Evolutionary conservation across 2,113 vertebrate genomes (phyloP).

Genomic region (Microtus richardsoni): DNA sequence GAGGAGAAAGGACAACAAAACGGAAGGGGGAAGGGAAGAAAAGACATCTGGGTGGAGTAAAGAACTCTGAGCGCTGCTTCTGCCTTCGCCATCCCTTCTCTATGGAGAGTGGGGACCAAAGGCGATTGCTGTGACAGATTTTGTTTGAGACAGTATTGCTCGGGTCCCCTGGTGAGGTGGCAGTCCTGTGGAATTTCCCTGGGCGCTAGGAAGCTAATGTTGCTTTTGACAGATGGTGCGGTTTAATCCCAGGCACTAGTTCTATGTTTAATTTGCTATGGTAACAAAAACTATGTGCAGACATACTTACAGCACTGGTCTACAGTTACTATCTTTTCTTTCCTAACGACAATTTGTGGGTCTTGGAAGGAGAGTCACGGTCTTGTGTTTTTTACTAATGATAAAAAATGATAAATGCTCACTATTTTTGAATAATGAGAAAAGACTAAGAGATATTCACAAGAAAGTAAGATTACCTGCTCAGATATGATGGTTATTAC

Average conservation of each 20-base stretch:
- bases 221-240: constrained; percentile 35
- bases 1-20: not conserved
- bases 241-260: not conserved
- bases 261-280: constrained; percentile 39
- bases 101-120: constrained; percentile 5
- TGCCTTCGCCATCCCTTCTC: not conserved
- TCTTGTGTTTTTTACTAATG: constrained; percentile 31
- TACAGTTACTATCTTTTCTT: constrained; percentile 33
- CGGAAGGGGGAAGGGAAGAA: not conserved
- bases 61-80: not conserved
- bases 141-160: constrained; percentile 43
- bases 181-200: constrained; percentile 30
- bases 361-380: not conserved
- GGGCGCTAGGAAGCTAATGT: constrained; percentile 43
- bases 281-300: not conserved
- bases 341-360: not conserved
- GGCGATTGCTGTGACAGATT: not conserved
- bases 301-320: not conserved
- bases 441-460: constrained; percentile 15
- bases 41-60: not conserved
- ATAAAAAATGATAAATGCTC: constrained; percentile 20
- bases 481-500: not conserved
- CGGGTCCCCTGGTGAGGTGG: constrained; percentile 32
- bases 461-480: constrained; percentile 40
- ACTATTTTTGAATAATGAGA: constrained; percentile 53